Evolutionary conservation across 2,888 invertebrate genomes (phyloP).

Genomic region (Sericinus montela): DNA sequence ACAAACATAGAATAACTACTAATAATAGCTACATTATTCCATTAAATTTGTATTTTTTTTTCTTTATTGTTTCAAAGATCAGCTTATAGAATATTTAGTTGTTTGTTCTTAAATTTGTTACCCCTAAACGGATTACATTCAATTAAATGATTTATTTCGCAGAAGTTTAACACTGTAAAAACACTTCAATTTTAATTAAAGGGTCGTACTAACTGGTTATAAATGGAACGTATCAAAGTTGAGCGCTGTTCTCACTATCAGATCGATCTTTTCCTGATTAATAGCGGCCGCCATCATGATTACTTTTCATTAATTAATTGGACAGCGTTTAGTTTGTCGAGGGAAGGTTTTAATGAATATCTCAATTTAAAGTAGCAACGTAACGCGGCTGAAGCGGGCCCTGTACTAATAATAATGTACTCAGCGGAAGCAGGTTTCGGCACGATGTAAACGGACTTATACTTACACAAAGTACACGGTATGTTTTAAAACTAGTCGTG

Average conservation of each 20-base stretch:
- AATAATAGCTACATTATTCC: too few relatives aligned
- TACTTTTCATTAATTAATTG: slow-evolving; percentile 64
- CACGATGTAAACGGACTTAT: not conserved
- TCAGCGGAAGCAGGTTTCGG: not conserved
- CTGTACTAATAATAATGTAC: too few relatives aligned
- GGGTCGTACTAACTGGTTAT: not conserved
- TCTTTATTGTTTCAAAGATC: too few relatives aligned
- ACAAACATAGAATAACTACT: too few relatives aligned
- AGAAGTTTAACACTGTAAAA: not conserved
- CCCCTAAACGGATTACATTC: too few relatives aligned
- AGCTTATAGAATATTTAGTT: too few relatives aligned
- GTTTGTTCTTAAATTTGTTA: too few relatives aligned
- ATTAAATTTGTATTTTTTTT: too few relatives aligned
- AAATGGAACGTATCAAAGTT: slow-evolving; percentile 25
- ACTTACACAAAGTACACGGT: too few relatives aligned
- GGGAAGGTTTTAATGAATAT: slow-evolving; percentile 17
- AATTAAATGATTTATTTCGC: not conserved
- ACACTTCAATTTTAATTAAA: not conserved
- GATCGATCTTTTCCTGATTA: slow-evolving; percentile 59
- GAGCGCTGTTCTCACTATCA: slow-evolving; percentile 40
- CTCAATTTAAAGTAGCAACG: slow-evolving; percentile 11
- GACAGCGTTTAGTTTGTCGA: slow-evolving; percentile 39
- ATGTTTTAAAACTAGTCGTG: too few relatives aligned
- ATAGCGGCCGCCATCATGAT: slow-evolving; percentile 57
- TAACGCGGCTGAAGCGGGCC: not conserved